Evolutionary conservation across 2,888 invertebrate species (phyloP).

Genomic region (Mayetiola destructor): DNA sequence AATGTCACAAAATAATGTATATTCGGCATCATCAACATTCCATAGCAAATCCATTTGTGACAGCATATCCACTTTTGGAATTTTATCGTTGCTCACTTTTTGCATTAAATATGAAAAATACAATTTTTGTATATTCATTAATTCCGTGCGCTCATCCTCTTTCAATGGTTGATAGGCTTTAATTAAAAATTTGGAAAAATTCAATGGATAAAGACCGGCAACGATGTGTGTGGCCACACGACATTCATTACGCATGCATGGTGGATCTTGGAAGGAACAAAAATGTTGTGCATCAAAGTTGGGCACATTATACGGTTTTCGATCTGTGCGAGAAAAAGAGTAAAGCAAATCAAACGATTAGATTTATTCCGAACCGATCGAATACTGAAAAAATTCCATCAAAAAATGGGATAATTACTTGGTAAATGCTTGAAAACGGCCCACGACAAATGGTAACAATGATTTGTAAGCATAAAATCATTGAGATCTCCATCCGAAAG

Average conservation of each 20-base stretch:
- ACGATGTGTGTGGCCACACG: slow-evolving; percentile 32
- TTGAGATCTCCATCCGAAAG: not conserved
- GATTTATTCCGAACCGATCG: not conserved
- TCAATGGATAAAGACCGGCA: slow-evolving; percentile 31
- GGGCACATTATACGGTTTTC: slow-evolving; percentile 26
- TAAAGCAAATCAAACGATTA: slow-evolving; percentile 2
- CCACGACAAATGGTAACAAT: slow-evolving; percentile 32
- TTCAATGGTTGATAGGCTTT: slow-evolving; percentile 33
- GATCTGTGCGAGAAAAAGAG: slow-evolving; percentile 21
- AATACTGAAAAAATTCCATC: not conserved
- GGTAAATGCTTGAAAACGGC: slow-evolving; percentile 33
- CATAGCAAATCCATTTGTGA: slow-evolving; percentile 17
- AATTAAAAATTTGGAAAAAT: slow-evolving; percentile 30
- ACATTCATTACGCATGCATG: slow-evolving; percentile 23
- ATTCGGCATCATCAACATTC: slow-evolving; percentile 18
- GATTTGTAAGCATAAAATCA: not conserved
- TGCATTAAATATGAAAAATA: slow-evolving; percentile 17
- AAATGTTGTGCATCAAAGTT: slow-evolving; percentile 22
- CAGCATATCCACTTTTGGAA: slow-evolving; percentile 14
- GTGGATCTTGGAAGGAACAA: slow-evolving; percentile 24
- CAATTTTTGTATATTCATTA: slow-evolving; percentile 16
- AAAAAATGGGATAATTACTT: slow-evolving; percentile 20
- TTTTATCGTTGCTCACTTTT: slow-evolving; percentile 16
- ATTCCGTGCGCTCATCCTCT: slow-evolving; percentile 25
- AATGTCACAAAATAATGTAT: slow-evolving; percentile 17